phyloP scores from a whole-genome alignment of 1,140 invertebrate genomes.

The Leptinotarsa defecta region DNA sequence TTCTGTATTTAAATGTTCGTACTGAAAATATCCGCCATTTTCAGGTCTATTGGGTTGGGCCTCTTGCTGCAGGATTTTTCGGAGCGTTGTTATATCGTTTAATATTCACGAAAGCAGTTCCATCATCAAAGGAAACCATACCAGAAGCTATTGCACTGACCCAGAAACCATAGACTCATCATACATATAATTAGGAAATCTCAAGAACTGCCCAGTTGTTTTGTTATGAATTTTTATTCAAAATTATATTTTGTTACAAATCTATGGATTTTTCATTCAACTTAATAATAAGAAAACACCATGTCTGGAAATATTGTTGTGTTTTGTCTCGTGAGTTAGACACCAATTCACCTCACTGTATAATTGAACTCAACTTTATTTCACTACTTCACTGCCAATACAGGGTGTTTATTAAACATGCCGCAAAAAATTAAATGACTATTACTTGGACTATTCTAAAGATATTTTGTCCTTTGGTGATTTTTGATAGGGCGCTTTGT shows the following conservation, averaged over 20 bases:
- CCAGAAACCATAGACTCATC: slow-evolving; percentile 34
- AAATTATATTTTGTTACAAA: slow-evolving; percentile 16
- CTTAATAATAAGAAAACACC: neutral
- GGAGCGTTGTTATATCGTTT: slow-evolving; percentile 67
- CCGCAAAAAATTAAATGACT: too few species aligned
- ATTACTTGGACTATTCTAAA: too few species aligned
- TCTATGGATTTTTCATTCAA: neutral
- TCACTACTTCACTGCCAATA: too few species aligned
- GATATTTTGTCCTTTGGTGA: too few species aligned
- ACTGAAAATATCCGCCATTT: slow-evolving; percentile 8
- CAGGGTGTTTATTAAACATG: too few species aligned
- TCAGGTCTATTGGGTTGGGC: slow-evolving; percentile 76
- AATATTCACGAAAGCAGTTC: slow-evolving; percentile 43
- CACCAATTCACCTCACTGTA: too few species aligned
- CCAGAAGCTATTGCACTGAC: slow-evolving; percentile 43
- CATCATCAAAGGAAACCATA: slow-evolving; percentile 32
- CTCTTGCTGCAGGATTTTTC: slow-evolving; percentile 63
- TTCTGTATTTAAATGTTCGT: too few species aligned
- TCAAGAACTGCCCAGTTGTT: neutral
- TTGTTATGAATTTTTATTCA: slow-evolving; percentile 8
- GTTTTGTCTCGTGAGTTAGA: too few species aligned
- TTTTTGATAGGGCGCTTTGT: too few species aligned
- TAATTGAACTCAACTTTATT: too few species aligned
- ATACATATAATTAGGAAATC: neutral
- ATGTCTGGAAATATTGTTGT: too few species aligned